Evolutionary conservation across 2,797 vertebrate species (phyloP), one percentile per base, ranked within the genome.

Genomic region (Phaenicophaeus curvirostris): DNA sequence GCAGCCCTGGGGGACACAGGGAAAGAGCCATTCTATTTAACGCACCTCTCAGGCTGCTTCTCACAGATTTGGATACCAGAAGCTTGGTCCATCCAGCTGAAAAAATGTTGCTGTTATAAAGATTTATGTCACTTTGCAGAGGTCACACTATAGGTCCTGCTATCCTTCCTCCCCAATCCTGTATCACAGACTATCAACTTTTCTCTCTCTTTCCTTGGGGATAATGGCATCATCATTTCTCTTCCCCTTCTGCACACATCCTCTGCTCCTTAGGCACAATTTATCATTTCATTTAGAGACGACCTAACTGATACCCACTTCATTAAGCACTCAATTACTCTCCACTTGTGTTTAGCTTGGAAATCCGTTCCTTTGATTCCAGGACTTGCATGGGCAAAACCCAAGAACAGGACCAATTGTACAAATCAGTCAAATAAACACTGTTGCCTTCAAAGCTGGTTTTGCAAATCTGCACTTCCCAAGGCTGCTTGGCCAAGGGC

Each of bases 141-240:
- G 46, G 37, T n/a, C 41, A 33, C 13, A 0, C 30, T n/a, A 11
- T 31, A 55, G 48, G 25, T 42, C 57, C 48, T 18, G 3, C 33
- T 23, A 7, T 20, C 39, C 71, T 75, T 69, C 42, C 48, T 62
- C 15, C 18, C 8, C 42, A 50, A 17, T 13, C 54, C 37, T 46
- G n/a, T 3, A 5, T 21, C 68, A 44, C 25, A 37, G 17, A 19
- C 12, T 35, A 3, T 15, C 1, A 0, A 3, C 25, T 46, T 15
- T 4, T 25, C 68, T 20, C 37, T n/a, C 5, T 46, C 51, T 44
- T 63, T 75, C 13, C 46, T 23, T 16, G 27, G 35, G 35, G 4
- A 54, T 20, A 19, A 51, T 0, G 1, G n/a, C n/a, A 35, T 30
- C 62, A 17, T 18, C 35, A 6, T 37, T 94, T n/a, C 62, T 61